Percentiles rank a stretch among this genome's conserved stretches.
phyloP scores from a whole-genome alignment of 1,140 invertebrate genomes.

The Venustaconcha ellipsiformis region DNA sequence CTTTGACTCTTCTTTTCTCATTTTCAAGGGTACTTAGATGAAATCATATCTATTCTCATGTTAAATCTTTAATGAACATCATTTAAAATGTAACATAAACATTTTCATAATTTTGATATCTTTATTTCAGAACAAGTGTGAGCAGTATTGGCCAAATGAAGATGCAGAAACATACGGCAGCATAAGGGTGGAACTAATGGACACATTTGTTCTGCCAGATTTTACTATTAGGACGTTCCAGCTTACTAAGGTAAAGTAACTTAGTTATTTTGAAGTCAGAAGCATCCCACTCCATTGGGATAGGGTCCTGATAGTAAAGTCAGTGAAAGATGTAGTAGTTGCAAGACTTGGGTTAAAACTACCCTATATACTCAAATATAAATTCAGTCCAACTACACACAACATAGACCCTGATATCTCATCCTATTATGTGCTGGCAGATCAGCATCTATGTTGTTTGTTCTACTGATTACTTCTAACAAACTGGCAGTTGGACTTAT shows the following conservation, averaged over 20 bases:
- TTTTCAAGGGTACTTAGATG: neutral
- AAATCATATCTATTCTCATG: neutral
- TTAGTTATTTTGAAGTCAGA: too few species aligned
- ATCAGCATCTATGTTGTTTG: too few species aligned
- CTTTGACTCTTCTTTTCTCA: neutral
- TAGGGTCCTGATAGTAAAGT: too few species aligned
- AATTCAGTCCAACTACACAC: too few species aligned
- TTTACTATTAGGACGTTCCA: constrained; percentile 91
- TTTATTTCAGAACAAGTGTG: constrained; percentile 87
- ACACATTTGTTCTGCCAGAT: constrained; percentile 92
- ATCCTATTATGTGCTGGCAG: too few species aligned
- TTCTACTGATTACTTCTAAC: too few species aligned
- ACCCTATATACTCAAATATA: too few species aligned
- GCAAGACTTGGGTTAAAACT: too few species aligned
- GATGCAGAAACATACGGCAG: constrained; percentile 89
- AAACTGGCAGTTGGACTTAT: too few species aligned
- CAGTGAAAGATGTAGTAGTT: too few species aligned
- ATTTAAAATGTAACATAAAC: neutral
- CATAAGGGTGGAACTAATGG: constrained; percentile 87
- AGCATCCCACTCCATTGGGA: too few species aligned
- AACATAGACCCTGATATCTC: too few species aligned
- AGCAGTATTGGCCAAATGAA: constrained; percentile 98
- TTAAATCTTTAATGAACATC: neutral
- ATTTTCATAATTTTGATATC: neutral
- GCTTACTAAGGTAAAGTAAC: constrained; percentile 70